Evolutionary conservation across 2,797 vertebrate species (phyloP).

Genomic region (Mallotus villosus): DNA sequence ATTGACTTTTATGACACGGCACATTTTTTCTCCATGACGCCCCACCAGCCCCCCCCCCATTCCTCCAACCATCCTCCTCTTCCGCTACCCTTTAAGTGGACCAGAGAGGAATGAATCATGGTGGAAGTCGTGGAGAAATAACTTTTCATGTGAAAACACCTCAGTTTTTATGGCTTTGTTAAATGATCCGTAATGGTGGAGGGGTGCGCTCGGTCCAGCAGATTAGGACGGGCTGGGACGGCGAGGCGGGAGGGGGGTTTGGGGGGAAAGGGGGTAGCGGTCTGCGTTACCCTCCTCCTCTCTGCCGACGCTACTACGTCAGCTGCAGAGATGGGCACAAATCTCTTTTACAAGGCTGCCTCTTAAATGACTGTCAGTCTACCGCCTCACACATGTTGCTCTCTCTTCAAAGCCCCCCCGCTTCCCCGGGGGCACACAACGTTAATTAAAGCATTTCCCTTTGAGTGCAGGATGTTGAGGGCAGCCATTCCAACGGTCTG

Average conservation of each 20-base stretch:
- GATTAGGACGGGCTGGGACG: constrained; percentile 60
- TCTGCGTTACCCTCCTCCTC: constrained; percentile 56
- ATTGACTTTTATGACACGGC: constrained; percentile 74
- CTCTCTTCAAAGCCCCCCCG: constrained; percentile 59
- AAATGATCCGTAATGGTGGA: constrained; percentile 80
- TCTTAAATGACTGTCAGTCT: constrained; percentile 83
- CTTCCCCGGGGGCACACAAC: constrained; percentile 62
- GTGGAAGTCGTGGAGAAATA: constrained; percentile 74
- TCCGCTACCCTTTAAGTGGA: constrained; percentile 59
- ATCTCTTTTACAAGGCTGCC: constrained; percentile 80
- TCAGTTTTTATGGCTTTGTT: constrained; percentile 78
- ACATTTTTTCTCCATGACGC: constrained; percentile 54
- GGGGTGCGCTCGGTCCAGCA: constrained; percentile 68
- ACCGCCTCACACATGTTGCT: constrained; percentile 68
- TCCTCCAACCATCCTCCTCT: constrained; percentile 17
- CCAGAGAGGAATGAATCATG: constrained; percentile 72
- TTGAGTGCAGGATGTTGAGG: constrained; percentile 64
- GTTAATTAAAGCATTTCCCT: constrained; percentile 77
- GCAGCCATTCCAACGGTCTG: constrained; percentile 69
- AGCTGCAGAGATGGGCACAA: constrained; percentile 71
- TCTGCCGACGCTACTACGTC: constrained; percentile 43
- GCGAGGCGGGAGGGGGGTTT: constrained; percentile 17
- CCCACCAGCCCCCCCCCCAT: background rate
- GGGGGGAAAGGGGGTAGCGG: constrained; percentile 11
- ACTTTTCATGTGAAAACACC: constrained; percentile 83